Evolutionary conservation across 64 coral and sea anemone species (phyloP).

Genomic region (Anthopleura sola): DNA sequence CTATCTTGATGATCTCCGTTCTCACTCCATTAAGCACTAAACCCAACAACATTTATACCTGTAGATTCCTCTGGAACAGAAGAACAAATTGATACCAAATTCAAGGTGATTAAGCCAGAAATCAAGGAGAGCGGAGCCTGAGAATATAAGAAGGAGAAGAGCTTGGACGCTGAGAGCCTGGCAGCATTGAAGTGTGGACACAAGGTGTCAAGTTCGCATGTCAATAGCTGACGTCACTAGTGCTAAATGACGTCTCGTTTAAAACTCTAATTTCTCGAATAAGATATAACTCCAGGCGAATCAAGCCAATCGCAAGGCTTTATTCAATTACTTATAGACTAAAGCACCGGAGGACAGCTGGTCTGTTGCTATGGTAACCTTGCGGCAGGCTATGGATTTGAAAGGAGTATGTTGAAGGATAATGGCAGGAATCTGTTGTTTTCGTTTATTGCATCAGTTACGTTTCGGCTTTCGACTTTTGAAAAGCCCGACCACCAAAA

Average conservation of each 20-base stretch:
- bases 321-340: background rate
- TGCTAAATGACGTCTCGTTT: constrained; percentile 25
- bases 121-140: background rate
- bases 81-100: constrained; percentile 4
- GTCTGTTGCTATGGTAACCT: background rate
- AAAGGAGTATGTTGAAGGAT: background rate
- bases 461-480: background rate
- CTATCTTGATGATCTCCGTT: background rate
- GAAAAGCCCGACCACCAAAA: background rate
- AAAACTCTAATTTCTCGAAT: constrained; percentile 22
- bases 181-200: constrained; percentile 29
- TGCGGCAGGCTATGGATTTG: background rate
- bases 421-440: background rate
- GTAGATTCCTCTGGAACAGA: constrained; percentile 1
- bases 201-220: constrained; percentile 30
- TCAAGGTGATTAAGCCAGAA: background rate
- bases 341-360: constrained; percentile 13
- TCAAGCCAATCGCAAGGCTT: constrained; percentile 1
- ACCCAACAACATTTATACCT: constrained; percentile 2
- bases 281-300: background rate
- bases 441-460: background rate
- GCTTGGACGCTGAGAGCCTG: constrained; percentile 9
- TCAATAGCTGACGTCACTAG: constrained; percentile 27
- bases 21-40: background rate
- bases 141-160: constrained; percentile 17